phyloP scores from a whole-genome alignment of 2,888 invertebrate species.

The Pachliopta kotzebuea region DNA sequence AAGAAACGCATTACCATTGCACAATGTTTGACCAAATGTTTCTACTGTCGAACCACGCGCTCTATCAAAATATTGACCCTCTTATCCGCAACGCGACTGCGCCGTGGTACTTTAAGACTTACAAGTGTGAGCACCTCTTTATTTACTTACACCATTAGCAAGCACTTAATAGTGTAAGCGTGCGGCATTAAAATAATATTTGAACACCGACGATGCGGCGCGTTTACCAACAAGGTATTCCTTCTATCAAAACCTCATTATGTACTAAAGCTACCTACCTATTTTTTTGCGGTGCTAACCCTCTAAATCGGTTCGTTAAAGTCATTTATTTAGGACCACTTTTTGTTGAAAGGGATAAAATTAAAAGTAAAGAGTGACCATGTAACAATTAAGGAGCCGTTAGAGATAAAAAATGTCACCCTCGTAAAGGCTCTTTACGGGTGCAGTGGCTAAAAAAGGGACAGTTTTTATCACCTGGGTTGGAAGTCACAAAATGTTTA shows the following conservation, averaged over 20 bases:
- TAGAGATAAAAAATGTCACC: constrained; percentile 77
- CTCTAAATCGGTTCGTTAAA: constrained; percentile 56
- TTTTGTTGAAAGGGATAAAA: constrained; percentile 63
- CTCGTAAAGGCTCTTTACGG: constrained; percentile 60
- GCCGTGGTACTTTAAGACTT: constrained; percentile 63
- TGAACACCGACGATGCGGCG: constrained; percentile 50
- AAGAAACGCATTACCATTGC: constrained; percentile 58
- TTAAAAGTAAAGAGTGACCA: constrained; percentile 68
- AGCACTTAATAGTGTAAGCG: constrained; percentile 61
- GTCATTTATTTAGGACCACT: constrained; percentile 69
- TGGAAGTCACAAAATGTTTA: constrained; percentile 80
- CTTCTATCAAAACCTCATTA: constrained; percentile 61
- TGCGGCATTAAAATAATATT: constrained; percentile 66
- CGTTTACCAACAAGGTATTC: constrained; percentile 53
- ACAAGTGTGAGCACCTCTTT: constrained; percentile 63
- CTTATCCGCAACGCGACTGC: constrained; percentile 67
- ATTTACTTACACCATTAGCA: constrained; percentile 73
- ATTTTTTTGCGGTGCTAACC: constrained; percentile 48
- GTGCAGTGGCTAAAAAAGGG: constrained; percentile 67
- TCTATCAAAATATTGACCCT: constrained; percentile 78
- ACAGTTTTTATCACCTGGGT: constrained; percentile 75
- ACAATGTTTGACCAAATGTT: constrained; percentile 78
- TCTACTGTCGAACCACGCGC: constrained; percentile 64
- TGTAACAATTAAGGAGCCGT: constrained; percentile 72
- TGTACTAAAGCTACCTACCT: constrained; percentile 51